Conservation (phyloP, 2,113 vertebrate species). For the Zosterops lateralis region DNA sequence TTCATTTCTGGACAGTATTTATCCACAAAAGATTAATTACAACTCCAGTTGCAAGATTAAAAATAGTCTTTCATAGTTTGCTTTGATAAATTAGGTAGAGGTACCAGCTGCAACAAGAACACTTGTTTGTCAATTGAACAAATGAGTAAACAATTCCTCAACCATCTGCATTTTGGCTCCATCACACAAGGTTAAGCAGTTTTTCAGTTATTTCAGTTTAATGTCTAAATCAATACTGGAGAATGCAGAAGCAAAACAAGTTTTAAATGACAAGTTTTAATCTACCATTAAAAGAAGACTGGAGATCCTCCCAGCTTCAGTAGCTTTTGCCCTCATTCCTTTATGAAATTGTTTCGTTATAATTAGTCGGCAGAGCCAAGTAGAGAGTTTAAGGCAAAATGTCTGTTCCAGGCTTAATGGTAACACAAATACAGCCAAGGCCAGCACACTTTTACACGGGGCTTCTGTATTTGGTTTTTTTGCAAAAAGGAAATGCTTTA, state of each 20-base stretch:
- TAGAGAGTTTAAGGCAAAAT: neutral
- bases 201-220: neutral
- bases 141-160: neutral
- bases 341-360: neutral
- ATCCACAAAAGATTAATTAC: neutral
- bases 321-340: neutral
- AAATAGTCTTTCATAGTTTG: neutral
- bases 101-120: neutral
- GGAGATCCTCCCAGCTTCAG: neutral
- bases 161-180: neutral
- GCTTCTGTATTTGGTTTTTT: neutral
- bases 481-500: neutral
- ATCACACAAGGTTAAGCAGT: neutral
- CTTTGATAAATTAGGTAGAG: neutral
- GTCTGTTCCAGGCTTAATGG: neutral
- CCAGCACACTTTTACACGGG: neutral
- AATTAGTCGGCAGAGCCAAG: neutral
- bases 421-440: neutral
- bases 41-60: neutral
- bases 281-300: neutral
- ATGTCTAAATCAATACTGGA: neutral
- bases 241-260: neutral
- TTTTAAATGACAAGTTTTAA: neutral
- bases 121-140: neutral
- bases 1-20: neutral